Evolutionary conservation across 2,113 vertebrate species (phyloP).

Genomic region (Diadophis punctatus): DNA sequence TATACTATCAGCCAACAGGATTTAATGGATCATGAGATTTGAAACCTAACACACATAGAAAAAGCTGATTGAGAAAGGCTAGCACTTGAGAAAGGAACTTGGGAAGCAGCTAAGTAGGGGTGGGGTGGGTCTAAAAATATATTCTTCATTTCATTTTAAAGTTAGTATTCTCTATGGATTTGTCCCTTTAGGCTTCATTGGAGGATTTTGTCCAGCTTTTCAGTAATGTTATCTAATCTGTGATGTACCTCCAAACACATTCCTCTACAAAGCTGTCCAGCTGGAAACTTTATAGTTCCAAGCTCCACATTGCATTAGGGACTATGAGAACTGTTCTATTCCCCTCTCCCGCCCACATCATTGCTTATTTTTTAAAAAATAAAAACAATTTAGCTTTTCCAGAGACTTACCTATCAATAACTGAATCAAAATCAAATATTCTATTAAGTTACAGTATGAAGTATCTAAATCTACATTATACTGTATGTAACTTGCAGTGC

Average conservation of each 20-base stretch:
- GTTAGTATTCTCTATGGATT: neutral
- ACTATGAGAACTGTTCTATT: neutral
- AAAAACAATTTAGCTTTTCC: neutral
- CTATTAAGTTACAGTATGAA: neutral
- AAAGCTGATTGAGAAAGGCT: neutral
- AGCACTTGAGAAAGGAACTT: neutral
- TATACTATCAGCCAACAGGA: neutral
- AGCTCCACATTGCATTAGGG: neutral
- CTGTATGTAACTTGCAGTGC: neutral
- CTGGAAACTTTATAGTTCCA: neutral
- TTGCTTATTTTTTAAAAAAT: neutral
- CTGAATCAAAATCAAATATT: neutral
- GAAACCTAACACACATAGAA: neutral
- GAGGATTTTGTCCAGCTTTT: neutral
- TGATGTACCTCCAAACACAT: neutral
- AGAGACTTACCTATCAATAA: neutral
- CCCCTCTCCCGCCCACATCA: fast-evolving
- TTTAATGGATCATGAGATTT: neutral
- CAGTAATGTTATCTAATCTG: neutral
- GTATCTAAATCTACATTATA: neutral
- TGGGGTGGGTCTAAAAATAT: neutral
- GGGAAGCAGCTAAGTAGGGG: neutral
- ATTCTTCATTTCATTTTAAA: fast-evolving
- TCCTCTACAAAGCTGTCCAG: neutral
- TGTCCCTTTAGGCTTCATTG: neutral